Base-by-base conservation (phyloP, 1,140 invertebrate genomes). In the Goniozus legneri region DNA sequence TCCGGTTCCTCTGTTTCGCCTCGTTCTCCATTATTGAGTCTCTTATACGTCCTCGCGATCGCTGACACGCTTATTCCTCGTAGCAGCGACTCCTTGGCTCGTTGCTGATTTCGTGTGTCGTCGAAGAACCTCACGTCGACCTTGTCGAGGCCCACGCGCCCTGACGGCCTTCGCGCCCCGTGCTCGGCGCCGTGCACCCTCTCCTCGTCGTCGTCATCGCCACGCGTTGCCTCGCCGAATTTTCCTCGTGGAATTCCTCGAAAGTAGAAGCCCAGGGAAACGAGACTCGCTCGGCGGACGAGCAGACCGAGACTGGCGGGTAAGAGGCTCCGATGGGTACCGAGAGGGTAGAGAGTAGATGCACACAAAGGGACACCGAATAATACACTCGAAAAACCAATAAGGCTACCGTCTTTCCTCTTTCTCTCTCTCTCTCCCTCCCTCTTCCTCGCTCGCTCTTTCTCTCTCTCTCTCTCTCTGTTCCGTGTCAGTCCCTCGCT, bases 11-110 rank as follows among this genome's bases (percentile, higher is more conserved):
- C 69, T 86, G 85, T 69, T 87, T 85, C 78, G 89, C 86, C 77
- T 85, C 83, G 80, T 81, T 85, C 80, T 88, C 86, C 85, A 88
- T 88, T 79, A 51, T 61, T n/a, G n/a, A n/a, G n/a, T n/a, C n/a
- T n/a, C n/a, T n/a, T n/a, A n/a, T n/a, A n/a, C n/a, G n/a, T n/a
- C n/a, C n/a, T n/a, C n/a, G n/a, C n/a, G n/a, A n/a, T n/a, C n/a
- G n/a, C n/a, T n/a, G n/a, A n/a, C n/a, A n/a, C n/a, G n/a, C n/a
- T n/a, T n/a, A n/a, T n/a, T n/a, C n/a, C n/a, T n/a, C n/a, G n/a
- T n/a, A n/a, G n/a, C n/a, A n/a, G n/a, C n/a, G n/a, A n/a, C n/a
- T n/a, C n/a, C n/a, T n/a, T n/a, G n/a, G n/a, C n/a, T n/a, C n/a
- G n/a, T n/a, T n/a, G n/a, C n/a, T n/a, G n/a, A n/a, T n/a, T n/a